A percentile compares a stretch with the other conserved stretches of the same genome.
Conservation (phyloP, 2,888 invertebrate genomes). For the Nowickia ferox region DNA sequence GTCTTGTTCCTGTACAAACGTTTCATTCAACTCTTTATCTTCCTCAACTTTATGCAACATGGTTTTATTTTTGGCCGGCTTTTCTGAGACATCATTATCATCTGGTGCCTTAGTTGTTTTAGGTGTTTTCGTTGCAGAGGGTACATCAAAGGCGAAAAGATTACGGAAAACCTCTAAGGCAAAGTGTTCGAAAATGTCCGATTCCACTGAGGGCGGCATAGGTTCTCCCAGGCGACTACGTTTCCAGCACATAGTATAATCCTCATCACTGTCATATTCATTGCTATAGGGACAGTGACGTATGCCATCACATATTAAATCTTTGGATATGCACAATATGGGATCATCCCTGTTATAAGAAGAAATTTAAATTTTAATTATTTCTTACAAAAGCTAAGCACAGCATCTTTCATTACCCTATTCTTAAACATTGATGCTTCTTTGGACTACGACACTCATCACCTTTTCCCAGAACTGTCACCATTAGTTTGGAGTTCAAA, state of each 20-base stretch:
- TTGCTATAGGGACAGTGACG: constrained; percentile 87
- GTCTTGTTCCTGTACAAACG: constrained; percentile 35
- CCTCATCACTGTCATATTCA: constrained; percentile 84
- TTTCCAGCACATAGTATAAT: constrained; percentile 81
- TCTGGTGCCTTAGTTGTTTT: constrained; percentile 28
- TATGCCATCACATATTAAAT: constrained; percentile 87
- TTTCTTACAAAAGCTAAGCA: background rate
- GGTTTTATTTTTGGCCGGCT: constrained; percentile 61
- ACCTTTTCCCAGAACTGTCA: constrained; percentile 82
- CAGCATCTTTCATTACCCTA: constrained; percentile 77
- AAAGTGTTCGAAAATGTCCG: constrained; percentile 81
- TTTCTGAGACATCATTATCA: background rate
- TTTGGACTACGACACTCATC: constrained; percentile 78
- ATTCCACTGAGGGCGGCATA: constrained; percentile 78
- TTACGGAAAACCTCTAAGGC: constrained; percentile 82
- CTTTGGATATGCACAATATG: constrained; percentile 86
- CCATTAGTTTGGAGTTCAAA: constrained; percentile 80
- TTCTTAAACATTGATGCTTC: constrained; percentile 81
- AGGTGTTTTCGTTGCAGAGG: constrained; percentile 73
- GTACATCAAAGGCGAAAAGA: constrained; percentile 80
- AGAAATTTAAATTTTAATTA: background rate
- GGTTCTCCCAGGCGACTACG: constrained; percentile 77
- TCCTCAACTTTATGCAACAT: constrained; percentile 77
- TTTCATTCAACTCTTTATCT: constrained; percentile 63
- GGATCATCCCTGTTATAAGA: constrained; percentile 77